Evolutionary conservation across 1,140 invertebrate species (phyloP).

Genomic region (Neuroterus valhalla): DNA sequence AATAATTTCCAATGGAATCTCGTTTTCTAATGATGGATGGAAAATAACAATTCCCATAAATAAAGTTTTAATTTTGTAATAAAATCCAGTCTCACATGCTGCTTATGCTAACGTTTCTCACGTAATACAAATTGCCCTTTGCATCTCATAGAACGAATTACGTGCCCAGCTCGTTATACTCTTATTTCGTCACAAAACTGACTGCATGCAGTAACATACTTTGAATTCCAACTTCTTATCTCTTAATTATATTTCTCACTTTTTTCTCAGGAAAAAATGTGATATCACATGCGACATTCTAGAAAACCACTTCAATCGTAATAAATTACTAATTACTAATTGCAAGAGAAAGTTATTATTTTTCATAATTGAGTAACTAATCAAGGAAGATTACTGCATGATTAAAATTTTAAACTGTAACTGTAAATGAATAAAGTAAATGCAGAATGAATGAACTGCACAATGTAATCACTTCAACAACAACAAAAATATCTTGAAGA

Average conservation of each 20-base stretch:
- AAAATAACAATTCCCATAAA: not conserved
- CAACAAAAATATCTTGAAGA: too few relatives aligned
- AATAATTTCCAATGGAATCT: too few relatives aligned
- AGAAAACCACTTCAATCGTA: too few relatives aligned
- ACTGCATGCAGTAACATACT: constrained; percentile 43
- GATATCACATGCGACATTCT: not conserved
- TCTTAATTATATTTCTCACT: constrained; percentile 26
- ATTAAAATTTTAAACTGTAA: too few relatives aligned
- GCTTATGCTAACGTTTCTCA: constrained; percentile 41
- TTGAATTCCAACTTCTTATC: constrained; percentile 41
- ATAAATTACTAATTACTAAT: too few relatives aligned
- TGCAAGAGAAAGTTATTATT: too few relatives aligned
- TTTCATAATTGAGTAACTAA: too few relatives aligned
- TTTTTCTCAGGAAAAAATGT: constrained; percentile 8
- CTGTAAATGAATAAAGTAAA: too few relatives aligned
- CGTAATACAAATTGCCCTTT: constrained; percentile 46
- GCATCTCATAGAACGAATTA: constrained; percentile 39
- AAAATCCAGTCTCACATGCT: not conserved
- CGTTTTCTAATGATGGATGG: not conserved
- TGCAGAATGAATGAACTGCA: too few relatives aligned
- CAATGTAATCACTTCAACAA: too few relatives aligned
- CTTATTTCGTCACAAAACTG: constrained; percentile 52
- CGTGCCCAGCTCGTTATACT: constrained; percentile 45
- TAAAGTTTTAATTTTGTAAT: constrained; percentile 22
- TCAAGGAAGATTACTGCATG: too few relatives aligned